These are phyloP conservation scores for Drosophila triauraria DNA, from an alignment of 1,140 invertebrate species.

Conservation along the genomic window DNA sequence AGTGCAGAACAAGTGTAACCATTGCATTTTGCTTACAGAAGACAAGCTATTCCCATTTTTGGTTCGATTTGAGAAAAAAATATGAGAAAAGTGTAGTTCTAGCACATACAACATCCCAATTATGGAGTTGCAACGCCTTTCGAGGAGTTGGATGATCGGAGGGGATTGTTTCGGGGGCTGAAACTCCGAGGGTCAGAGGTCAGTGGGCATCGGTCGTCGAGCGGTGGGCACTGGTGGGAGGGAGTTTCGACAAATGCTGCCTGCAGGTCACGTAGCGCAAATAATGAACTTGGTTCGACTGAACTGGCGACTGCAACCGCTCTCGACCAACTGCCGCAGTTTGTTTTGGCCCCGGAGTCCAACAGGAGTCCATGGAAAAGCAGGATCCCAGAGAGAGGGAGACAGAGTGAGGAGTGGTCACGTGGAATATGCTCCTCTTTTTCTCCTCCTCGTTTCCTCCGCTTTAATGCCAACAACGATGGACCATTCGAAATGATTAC, in stretches of 20 bases:
- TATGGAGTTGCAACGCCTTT: constrained; percentile 51
- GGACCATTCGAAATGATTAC: constrained; percentile 59
- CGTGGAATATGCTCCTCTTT: background rate
- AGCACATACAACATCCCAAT: constrained; percentile 41
- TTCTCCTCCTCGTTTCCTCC: background rate
- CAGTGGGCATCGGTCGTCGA: background rate
- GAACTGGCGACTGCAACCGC: constrained; percentile 33
- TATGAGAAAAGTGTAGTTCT: background rate
- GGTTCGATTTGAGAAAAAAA: background rate
- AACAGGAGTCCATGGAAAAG: constrained; percentile 7
- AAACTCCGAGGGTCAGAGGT: background rate
- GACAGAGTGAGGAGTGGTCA: too few species aligned
- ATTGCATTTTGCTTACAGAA: background rate
- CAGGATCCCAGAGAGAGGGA: background rate
- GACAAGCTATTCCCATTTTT: too few species aligned
- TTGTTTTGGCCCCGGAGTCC: constrained; percentile 39
- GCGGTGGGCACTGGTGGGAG: background rate
- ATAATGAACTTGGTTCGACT: constrained; percentile 67
- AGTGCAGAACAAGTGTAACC: background rate
- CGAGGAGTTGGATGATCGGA: background rate
- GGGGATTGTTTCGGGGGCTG: background rate
- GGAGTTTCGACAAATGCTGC: constrained; percentile 46
- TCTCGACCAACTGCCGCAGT: constrained; percentile 34
- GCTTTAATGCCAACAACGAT: constrained; percentile 50
- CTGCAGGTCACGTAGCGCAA: constrained; percentile 74